These are phyloP conservation scores for Pelecanoides urinatrix DNA, from an alignment of 2,113 vertebrate species.

Conservation along the genomic window DNA sequence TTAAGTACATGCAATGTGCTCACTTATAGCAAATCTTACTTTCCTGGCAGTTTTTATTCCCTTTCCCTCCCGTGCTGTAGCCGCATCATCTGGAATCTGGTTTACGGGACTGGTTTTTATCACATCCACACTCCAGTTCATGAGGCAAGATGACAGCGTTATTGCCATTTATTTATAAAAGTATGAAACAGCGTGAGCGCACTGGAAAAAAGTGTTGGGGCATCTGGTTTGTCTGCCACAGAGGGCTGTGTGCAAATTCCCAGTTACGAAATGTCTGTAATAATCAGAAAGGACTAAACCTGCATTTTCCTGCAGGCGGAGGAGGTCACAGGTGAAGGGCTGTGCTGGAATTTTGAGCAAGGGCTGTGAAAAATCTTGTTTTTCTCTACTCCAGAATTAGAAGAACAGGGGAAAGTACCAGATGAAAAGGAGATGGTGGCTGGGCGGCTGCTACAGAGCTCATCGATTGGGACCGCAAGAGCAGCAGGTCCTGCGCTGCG, in stretches of 20 bases:
- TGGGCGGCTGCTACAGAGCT: background rate
- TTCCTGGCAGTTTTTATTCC: background rate
- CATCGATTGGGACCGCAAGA: fast-evolving
- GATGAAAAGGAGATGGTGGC: background rate
- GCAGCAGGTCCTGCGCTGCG: background rate
- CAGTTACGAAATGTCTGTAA: fast-evolving
- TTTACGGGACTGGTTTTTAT: background rate
- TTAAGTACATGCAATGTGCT: fast-evolving
- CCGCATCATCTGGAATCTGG: background rate
- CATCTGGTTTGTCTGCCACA: background rate
- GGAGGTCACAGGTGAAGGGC: background rate
- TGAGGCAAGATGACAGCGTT: background rate
- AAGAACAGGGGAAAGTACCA: background rate
- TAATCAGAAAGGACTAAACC: background rate
- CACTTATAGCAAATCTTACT: background rate
- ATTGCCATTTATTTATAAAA: background rate
- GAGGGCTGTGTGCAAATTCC: background rate
- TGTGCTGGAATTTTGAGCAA: background rate
- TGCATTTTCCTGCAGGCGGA: background rate
- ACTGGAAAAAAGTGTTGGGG: background rate
- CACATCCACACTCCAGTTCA: background rate
- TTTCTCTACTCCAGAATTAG: background rate
- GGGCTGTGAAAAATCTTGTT: background rate
- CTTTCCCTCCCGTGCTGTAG: background rate
- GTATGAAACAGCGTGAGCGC: fast-evolving